Percentiles rank a stretch among this genome's conserved stretches.
Evolutionary conservation across 2,797 vertebrate genomes (phyloP).

Genomic region (Rallus crepitans): DNA sequence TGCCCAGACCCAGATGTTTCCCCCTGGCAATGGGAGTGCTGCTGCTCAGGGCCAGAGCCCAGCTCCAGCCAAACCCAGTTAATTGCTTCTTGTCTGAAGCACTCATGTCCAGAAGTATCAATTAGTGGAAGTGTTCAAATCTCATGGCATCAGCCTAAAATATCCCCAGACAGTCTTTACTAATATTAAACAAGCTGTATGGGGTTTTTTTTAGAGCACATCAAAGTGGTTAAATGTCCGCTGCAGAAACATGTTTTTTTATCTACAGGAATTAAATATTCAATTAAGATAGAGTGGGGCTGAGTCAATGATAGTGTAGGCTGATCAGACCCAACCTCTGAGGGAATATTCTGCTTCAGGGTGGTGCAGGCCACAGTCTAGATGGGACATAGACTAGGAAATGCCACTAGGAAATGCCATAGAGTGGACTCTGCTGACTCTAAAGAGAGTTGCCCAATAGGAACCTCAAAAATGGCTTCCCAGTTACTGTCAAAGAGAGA

Average conservation of each 20-base stretch:
- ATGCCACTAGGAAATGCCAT: background rate
- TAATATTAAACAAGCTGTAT: background rate
- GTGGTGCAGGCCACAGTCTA: background rate
- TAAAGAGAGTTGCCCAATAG: background rate
- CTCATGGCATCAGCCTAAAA: rapidly evolving
- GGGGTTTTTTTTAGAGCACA: background rate
- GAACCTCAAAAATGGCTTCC: background rate
- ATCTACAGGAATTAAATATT: background rate
- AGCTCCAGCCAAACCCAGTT: background rate
- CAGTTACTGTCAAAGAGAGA: background rate
- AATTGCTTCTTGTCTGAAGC: background rate
- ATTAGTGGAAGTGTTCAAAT: background rate
- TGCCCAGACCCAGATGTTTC: background rate
- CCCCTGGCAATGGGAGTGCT: rapidly evolving
- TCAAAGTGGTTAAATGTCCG: background rate
- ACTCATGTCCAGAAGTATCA: background rate
- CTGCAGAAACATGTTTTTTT: background rate
- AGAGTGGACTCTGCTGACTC: background rate
- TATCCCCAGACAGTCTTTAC: background rate
- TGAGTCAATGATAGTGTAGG: background rate
- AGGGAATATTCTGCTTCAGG: background rate
- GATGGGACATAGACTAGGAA: background rate
- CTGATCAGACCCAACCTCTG: background rate
- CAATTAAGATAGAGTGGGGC: background rate
- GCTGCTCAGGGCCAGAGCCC: background rate